Evolutionary conservation across 2,113 vertebrate species (phyloP).

Genomic region (Hippotragus niger): DNA sequence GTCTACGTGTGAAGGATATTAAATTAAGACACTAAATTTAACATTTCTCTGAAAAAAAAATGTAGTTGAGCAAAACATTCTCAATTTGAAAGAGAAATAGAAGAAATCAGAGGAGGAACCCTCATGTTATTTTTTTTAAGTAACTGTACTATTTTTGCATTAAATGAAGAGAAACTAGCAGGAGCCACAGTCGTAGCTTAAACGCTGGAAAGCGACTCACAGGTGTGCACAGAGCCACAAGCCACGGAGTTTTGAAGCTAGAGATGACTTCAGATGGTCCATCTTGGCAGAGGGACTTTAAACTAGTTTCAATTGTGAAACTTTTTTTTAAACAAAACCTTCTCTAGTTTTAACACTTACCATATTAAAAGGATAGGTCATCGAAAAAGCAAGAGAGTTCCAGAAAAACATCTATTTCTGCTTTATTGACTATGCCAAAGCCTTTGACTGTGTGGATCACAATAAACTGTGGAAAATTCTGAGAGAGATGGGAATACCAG

Average conservation of each 20-base stretch:
- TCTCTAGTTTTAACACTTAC: not conserved
- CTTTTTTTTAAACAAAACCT: not conserved
- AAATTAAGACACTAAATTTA: slow-evolving; percentile 20
- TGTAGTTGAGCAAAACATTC: not conserved
- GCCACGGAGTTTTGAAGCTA: not conserved
- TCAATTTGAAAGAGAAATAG: slow-evolving; percentile 12
- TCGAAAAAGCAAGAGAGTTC: too few species aligned
- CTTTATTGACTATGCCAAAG: too few species aligned
- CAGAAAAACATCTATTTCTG: too few species aligned
- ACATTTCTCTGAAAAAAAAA: not conserved
- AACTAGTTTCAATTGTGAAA: not conserved
- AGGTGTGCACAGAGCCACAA: not conserved
- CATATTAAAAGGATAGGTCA: not conserved
- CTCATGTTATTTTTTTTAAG: not conserved
- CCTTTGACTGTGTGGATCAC: too few species aligned
- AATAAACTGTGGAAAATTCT: too few species aligned
- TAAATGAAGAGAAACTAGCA: not conserved
- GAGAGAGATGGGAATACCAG: too few species aligned
- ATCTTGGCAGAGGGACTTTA: not conserved
- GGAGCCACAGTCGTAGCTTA: not conserved
- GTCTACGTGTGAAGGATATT: not conserved
- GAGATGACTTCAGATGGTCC: not conserved
- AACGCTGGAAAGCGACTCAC: not conserved
- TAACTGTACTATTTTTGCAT: not conserved
- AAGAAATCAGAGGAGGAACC: not conserved